A percentile compares a stretch with the other conserved stretches of the same genome.
Evolutionary conservation across 2,888 invertebrate species (phyloP).

Genomic region (Mactromeris polynyma): DNA sequence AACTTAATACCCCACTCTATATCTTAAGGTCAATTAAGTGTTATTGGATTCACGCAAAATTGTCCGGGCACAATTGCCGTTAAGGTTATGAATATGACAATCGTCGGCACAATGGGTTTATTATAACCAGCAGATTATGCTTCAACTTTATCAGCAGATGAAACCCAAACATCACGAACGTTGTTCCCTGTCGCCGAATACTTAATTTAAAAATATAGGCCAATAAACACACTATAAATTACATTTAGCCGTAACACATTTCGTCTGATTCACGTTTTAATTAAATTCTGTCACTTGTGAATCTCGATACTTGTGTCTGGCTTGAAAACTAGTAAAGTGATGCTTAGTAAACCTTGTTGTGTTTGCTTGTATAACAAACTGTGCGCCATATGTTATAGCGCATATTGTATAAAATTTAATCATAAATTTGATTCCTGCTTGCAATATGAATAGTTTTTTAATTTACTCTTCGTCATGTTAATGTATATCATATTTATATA

Average conservation of each 20-base stretch:
- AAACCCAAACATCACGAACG: no score
- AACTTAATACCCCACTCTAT: neutral
- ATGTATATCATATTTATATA: neutral
- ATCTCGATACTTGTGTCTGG: neutral
- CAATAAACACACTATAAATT: neutral
- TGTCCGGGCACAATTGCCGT: no score
- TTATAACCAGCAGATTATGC: no score
- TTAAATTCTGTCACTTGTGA: neutral
- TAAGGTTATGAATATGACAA: no score
- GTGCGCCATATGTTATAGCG: neutral
- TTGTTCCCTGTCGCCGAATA: no score
- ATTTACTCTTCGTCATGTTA: neutral
- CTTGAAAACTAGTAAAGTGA: neutral
- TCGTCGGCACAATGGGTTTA: no score
- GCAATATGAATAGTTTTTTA: neutral
- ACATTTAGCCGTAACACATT: neutral
- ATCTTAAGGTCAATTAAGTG: neutral
- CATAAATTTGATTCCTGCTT: neutral
- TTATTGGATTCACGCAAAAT: no score
- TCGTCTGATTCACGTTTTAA: neutral
- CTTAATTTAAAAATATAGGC: no score
- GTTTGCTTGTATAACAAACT: neutral
- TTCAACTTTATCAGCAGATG: no score
- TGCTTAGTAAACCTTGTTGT: neutral
- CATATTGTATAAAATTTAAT: neutral